Percentiles rank a stretch among this genome's conserved stretches.
Conservation (phyloP, 2,797 vertebrate genomes). For the Etheostoma nigrum region DNA sequence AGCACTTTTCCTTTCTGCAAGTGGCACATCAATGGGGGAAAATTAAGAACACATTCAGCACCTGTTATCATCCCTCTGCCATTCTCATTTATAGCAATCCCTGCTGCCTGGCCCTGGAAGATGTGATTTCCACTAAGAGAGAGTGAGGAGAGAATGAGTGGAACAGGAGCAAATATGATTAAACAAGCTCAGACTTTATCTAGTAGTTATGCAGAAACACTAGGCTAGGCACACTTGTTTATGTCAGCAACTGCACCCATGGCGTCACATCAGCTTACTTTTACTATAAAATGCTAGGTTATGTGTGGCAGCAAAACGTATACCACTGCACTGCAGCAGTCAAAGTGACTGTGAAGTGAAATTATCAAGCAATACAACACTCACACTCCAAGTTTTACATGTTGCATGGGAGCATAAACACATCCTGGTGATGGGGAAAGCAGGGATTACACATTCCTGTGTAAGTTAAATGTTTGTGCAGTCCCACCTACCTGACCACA, state of each 20-base stretch:
- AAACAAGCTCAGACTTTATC: background rate
- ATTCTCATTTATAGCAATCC: conserved; percentile 94
- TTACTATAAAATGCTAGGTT: background rate
- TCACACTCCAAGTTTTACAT: background rate
- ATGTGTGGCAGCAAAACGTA: background rate
- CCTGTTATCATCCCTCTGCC: conserved; percentile 93
- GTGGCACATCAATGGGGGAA: background rate
- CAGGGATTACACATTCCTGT: background rate
- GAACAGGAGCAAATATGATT: background rate
- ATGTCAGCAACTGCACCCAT: background rate
- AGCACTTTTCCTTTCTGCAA: background rate
- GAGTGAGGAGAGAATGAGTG: background rate
- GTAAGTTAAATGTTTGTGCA: background rate
- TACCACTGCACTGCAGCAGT: background rate
- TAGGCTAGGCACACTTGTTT: background rate
- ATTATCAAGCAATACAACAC: background rate
- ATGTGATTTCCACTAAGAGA: conserved; percentile 91
- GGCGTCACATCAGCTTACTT: background rate
- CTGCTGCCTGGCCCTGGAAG: conserved; percentile 94
- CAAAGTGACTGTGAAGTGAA: background rate
- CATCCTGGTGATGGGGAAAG: background rate
- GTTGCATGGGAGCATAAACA: background rate
- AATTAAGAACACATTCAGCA: conserved; percentile 44
- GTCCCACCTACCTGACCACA: conserved; percentile 87
- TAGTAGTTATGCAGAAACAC: background rate